phyloP scores from a whole-genome alignment of 2,888 invertebrate genomes.

The Cephus pulcher region DNA sequence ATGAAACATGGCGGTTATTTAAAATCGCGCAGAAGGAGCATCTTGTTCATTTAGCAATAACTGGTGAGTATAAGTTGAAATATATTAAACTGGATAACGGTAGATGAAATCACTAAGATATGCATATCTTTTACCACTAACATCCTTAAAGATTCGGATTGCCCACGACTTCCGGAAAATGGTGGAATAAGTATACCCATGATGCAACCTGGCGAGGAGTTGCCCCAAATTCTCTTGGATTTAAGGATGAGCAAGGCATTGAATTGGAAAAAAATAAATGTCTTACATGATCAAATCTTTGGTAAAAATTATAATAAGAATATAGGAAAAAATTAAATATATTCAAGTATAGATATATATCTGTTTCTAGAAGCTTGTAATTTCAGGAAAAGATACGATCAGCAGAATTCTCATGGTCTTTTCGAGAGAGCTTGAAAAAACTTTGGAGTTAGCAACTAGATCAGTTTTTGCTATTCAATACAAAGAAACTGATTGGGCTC shows the following conservation, averaged over 20 bases:
- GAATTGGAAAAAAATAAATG: slow-evolving; percentile 78
- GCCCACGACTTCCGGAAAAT: slow-evolving; percentile 77
- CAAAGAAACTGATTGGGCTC: slow-evolving; percentile 67
- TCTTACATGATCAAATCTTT: slow-evolving; percentile 80
- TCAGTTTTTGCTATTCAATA: slow-evolving; percentile 70
- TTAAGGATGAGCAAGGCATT: slow-evolving; percentile 75
- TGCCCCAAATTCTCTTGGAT: slow-evolving; percentile 83
- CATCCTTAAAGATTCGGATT: slow-evolving; percentile 74
- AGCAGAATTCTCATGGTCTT: slow-evolving; percentile 74
- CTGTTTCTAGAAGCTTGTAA: neutral
- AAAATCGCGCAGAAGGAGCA: slow-evolving; percentile 73
- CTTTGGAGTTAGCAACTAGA: slow-evolving; percentile 67
- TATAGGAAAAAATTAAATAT: neutral
- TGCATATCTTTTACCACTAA: neutral
- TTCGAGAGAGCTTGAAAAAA: slow-evolving; percentile 68
- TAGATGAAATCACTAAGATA: neutral
- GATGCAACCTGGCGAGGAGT: slow-evolving; percentile 76
- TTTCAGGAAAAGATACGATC: slow-evolving; percentile 74
- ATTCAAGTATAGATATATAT: neutral
- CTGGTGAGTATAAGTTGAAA: slow-evolving; percentile 64
- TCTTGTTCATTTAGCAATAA: slow-evolving; percentile 79
- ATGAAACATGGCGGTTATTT: slow-evolving; percentile 80
- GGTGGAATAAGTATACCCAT: slow-evolving; percentile 80
- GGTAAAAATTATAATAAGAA: slow-evolving; percentile 65
- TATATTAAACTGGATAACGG: neutral